Conservation (phyloP, 2,797 vertebrate genomes). For the Notolabrus celidotus region DNA sequence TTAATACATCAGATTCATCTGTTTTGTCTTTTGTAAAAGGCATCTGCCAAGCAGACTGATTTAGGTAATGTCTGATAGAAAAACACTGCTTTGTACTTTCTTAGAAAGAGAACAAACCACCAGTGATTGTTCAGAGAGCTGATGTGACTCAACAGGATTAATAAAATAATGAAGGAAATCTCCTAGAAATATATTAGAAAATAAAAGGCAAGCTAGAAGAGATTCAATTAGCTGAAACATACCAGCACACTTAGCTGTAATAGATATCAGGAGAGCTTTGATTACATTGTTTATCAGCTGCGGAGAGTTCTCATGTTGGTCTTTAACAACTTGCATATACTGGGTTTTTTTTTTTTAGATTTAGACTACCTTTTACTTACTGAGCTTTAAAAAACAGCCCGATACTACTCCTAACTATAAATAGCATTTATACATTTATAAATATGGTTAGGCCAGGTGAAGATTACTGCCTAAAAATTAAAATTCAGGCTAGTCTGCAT, state of each 20-base stretch:
- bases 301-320: too few species aligned
- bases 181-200: background rate
- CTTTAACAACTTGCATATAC: too few species aligned
- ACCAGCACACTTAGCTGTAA: background rate
- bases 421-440: too few species aligned
- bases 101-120: slow-evolving; percentile 5
- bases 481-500: too few species aligned
- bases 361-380: too few species aligned
- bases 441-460: too few species aligned
- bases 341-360: too few species aligned
- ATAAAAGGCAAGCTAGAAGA: background rate
- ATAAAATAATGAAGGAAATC: slow-evolving; percentile 15
- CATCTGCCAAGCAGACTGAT: slow-evolving; percentile 1
- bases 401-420: too few species aligned
- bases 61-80: slow-evolving; percentile 14
- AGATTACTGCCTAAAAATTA: too few species aligned
- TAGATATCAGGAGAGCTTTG: background rate
- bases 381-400: too few species aligned
- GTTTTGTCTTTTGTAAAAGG: slow-evolving; percentile 28
- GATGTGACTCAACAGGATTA: background rate
- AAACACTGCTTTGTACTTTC: background rate
- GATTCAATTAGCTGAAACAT: too few species aligned
- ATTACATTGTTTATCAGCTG: background rate
- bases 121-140: slow-evolving; percentile 17
- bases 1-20: slow-evolving; percentile 12